Evolutionary conservation across 2,113 vertebrate species (phyloP).

Genomic region (Phalacrocorax pelagicus): DNA sequence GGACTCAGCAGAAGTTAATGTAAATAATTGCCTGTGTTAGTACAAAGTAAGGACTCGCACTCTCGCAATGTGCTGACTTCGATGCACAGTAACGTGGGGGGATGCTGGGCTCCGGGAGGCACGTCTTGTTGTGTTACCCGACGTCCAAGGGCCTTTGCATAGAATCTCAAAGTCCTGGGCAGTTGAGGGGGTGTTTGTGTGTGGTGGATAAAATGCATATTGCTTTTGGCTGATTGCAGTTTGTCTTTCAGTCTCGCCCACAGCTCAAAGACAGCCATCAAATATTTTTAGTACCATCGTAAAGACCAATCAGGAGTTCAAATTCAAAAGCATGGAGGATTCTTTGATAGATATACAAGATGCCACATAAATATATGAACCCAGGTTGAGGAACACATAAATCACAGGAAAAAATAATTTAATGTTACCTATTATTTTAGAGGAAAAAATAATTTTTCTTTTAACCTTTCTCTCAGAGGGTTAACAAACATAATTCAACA

Average conservation of each 20-base stretch:
- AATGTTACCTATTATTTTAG: not conserved
- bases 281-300: not conserved
- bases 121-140: too few relatives aligned
- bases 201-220: not conserved
- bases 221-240: not conserved
- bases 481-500: slow-evolving; percentile 5
- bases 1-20: not conserved
- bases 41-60: not conserved
- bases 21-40: not conserved
- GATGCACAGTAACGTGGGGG: rapidly evolving
- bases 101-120: not conserved
- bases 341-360: not conserved
- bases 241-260: not conserved
- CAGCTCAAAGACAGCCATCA: not conserved
- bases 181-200: not conserved
- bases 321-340: not conserved
- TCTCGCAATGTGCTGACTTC: not conserved
- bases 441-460: not conserved
- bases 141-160: rapidly evolving
- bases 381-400: not conserved
- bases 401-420: not conserved
- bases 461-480: not conserved
- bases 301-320: not conserved
- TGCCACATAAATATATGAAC: not conserved
- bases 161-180: not conserved